Conservation (phyloP, 2,113 vertebrate genomes). For the Epinephelus fuscoguttatus region DNA sequence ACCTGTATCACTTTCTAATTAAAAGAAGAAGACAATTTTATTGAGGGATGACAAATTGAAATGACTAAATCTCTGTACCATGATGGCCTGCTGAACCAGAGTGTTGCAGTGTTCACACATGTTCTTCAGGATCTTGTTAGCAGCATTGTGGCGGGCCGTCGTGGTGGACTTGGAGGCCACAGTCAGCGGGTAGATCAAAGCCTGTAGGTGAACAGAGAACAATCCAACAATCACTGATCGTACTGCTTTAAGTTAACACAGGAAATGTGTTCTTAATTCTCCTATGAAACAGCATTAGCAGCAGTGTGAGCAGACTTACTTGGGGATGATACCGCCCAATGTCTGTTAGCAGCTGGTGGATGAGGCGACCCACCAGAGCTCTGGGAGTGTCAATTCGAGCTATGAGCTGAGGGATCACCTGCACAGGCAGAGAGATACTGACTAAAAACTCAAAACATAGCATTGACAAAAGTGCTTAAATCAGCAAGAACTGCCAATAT, state of each 20-base stretch:
- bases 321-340: constrained; percentile 98
- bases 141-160: constrained; percentile 96
- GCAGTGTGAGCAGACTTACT: constrained; percentile 75
- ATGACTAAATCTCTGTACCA: constrained; percentile 85
- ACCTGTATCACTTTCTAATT: background rate
- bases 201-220: constrained; percentile 79
- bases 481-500: background rate
- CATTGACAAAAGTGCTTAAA: background rate
- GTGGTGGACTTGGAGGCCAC: constrained; percentile 99
- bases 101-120: constrained; percentile 99
- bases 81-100: constrained; percentile 97
- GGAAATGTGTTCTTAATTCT: background rate
- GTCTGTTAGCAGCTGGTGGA: constrained; percentile 98
- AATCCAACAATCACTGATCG: background rate
- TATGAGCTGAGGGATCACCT: constrained; percentile 99
- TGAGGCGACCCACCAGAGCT: constrained; percentile 94
- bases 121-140: constrained; percentile 99
- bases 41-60: background rate
- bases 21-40: background rate
- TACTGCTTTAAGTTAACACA: background rate
- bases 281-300: background rate
- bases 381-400: constrained; percentile 97
- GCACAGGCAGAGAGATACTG: background rate
- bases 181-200: constrained; percentile 97
- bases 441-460: background rate